These are phyloP conservation scores for Gastrophysa polygoni DNA, from an alignment of 2,888 invertebrate genomes.

Conservation along the genomic window DNA sequence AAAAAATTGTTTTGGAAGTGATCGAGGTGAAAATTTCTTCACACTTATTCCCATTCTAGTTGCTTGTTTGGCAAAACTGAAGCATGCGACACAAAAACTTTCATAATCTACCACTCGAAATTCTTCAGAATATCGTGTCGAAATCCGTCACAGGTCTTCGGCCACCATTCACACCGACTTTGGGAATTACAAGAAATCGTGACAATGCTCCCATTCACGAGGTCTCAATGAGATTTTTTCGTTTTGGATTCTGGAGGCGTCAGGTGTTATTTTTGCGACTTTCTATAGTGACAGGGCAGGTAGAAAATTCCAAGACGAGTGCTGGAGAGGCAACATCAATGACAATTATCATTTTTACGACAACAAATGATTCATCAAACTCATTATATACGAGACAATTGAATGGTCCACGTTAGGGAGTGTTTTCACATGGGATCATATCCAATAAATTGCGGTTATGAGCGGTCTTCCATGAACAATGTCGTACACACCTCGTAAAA, in stretches of 20 bases:
- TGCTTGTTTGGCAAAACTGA: constrained; percentile 14
- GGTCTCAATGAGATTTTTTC: constrained; percentile 13
- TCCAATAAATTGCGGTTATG: not conserved
- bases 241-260: constrained; percentile 6
- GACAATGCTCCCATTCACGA: constrained; percentile 4
- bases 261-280: constrained; percentile 9
- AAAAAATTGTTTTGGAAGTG: constrained; percentile 11
- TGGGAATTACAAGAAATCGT: constrained; percentile 16
- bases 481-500: not conserved
- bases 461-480: not conserved
- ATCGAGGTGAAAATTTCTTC: constrained; percentile 16
- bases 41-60: not conserved
- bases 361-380: not conserved
- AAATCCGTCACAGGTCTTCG: constrained; percentile 36
- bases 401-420: not conserved
- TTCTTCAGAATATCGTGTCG: constrained; percentile 23
- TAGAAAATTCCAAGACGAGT: not conserved
- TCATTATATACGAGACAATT: not conserved
- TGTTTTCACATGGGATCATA: not conserved
- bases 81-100: constrained; percentile 17
- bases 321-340: not conserved
- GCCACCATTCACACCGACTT: constrained; percentile 24
- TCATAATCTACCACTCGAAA: constrained; percentile 31
- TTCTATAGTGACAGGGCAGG: not conserved
- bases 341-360: not conserved